A percentile compares a stretch with the other conserved stretches of the same genome.
Evolutionary conservation across 2,888 invertebrate genomes (phyloP).

Genomic region (Agonum fuliginosum): DNA sequence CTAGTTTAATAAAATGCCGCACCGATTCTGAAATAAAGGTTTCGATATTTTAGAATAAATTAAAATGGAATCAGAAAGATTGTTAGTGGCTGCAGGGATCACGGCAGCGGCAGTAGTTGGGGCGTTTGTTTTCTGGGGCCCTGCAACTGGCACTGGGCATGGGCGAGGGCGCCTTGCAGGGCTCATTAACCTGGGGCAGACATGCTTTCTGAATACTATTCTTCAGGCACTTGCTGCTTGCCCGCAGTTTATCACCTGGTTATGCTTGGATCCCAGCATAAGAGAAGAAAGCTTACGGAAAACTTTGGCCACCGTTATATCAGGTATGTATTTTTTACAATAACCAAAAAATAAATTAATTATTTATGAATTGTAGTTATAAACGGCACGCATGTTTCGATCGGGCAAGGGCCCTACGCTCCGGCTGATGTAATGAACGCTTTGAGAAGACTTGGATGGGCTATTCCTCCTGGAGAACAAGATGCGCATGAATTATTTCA

Average conservation of each 20-base stretch:
- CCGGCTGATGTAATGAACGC: conserved; percentile 84
- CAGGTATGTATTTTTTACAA: conserved; percentile 78
- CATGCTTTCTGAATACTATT: conserved; percentile 94
- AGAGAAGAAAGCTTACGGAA: conserved; percentile 84
- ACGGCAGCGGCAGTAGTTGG: conserved; percentile 89
- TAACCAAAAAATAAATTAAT: conserved; percentile 10
- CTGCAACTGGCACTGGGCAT: conserved; percentile 76
- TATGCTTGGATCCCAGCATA: conserved; percentile 79
- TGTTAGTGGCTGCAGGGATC: conserved; percentile 86
- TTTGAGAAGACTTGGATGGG: conserved; percentile 87
- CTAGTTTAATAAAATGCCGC: neutral
- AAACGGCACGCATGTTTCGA: conserved; percentile 82
- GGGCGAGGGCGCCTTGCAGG: conserved; percentile 86
- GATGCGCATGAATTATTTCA: conserved; percentile 96
- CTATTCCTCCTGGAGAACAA: conserved; percentile 91
- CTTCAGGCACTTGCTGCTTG: conserved; percentile 93
- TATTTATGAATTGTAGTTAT: conserved; percentile 76
- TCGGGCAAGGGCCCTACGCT: conserved; percentile 78
- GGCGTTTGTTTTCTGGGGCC: conserved; percentile 89
- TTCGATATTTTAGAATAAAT: neutral
- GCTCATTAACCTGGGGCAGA: conserved; percentile 92
- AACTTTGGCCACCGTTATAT: conserved; percentile 84
- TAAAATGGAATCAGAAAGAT: conserved; percentile 82
- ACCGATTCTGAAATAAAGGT: neutral
- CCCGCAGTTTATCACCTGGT: conserved; percentile 89